A percentile compares a stretch with the other conserved stretches of the same genome.
phyloP scores from a whole-genome alignment of 2,113 vertebrate species.

The Cynoglossus semilaevis region DNA sequence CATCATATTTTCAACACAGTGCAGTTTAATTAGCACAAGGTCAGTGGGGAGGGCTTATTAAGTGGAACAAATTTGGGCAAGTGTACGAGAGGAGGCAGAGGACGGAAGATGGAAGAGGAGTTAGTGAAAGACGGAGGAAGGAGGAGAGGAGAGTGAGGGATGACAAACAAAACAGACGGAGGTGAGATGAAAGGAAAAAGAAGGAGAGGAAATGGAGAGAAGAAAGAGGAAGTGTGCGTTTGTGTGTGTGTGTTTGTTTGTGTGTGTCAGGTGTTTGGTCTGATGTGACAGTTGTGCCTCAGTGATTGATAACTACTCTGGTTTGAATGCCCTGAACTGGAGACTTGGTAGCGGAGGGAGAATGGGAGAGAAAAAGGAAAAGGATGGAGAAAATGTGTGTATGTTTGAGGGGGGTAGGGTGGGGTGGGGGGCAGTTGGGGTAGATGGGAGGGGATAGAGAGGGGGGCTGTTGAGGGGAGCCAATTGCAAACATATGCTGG shows the following conservation, averaged over 20 bases:
- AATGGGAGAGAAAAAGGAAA: slow-evolving; percentile 64
- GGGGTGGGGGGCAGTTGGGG: slow-evolving; percentile 51
- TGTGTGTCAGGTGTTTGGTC: slow-evolving; percentile 83
- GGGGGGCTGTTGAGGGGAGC: slow-evolving; percentile 78
- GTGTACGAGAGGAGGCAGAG: slow-evolving; percentile 83
- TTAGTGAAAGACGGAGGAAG: slow-evolving; percentile 3
- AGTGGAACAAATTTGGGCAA: slow-evolving; percentile 99
- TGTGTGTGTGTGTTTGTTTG: slow-evolving; percentile 74
- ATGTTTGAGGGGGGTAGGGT: slow-evolving; percentile 28
- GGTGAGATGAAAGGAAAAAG: slow-evolving; percentile 18
- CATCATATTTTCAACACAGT: slow-evolving; percentile 98
- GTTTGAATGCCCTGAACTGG: slow-evolving; percentile 92
- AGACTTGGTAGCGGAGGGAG: slow-evolving; percentile 88
- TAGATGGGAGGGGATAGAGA: slow-evolving; percentile 40
- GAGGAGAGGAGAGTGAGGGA: slow-evolving; percentile 15
- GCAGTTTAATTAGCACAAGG: slow-evolving; percentile 99
- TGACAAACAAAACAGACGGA: slow-evolving; percentile 34
- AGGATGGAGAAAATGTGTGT: slow-evolving; percentile 25
- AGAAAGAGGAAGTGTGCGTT: slow-evolving; percentile 17
- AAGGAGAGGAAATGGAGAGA: slow-evolving; percentile 10
- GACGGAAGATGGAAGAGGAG: slow-evolving; percentile 30
- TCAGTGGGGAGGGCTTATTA: slow-evolving; percentile 99
- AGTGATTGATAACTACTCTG: slow-evolving; percentile 96
- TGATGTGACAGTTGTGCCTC: slow-evolving; percentile 86
- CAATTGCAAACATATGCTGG: slow-evolving; percentile 99